Evolutionary conservation across 37 sponge, comb jelly and placozoan species (phyloP).

Genomic region (Hormiphora californensis): DNA sequence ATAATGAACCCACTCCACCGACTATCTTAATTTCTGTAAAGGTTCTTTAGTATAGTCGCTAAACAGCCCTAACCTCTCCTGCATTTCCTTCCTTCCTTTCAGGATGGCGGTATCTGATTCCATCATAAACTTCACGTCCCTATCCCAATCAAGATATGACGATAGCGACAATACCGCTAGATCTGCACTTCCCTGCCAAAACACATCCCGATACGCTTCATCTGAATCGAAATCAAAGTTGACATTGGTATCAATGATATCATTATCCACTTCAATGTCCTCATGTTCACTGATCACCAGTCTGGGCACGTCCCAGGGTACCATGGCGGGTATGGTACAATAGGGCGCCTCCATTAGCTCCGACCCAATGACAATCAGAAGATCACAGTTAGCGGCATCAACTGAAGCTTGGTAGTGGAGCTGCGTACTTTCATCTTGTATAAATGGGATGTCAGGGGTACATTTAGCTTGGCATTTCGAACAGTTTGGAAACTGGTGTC

Average conservation of each 20-base stretch:
- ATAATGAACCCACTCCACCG: not conserved
- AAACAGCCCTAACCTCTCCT: conserved; percentile 32
- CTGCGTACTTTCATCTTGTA: not conserved
- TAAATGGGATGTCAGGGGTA: not conserved
- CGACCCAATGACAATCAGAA: conserved; percentile 47
- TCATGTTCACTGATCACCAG: not conserved
- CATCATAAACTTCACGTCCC: conserved; percentile 43
- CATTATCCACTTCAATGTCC: not conserved
- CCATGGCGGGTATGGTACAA: not conserved
- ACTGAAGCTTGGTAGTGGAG: conserved; percentile 25
- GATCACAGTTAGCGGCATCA: conserved; percentile 38
- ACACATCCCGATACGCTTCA: conserved; percentile 40
- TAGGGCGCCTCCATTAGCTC: not conserved
- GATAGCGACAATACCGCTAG: conserved; percentile 6
- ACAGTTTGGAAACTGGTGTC: conserved; percentile 43
- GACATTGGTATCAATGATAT: not conserved
- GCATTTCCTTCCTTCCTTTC: not conserved
- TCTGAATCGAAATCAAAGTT: conserved; percentile 29
- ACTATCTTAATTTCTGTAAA: conserved; percentile 18
- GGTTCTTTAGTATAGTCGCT: not conserved
- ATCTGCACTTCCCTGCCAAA: conserved; percentile 11
- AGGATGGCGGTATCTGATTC: not conserved
- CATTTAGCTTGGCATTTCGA: not conserved
- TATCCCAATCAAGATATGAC: conserved; percentile 14
- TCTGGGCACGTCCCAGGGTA: conserved; percentile 44